Base-by-base conservation (phyloP, 2,113 vertebrate species). In the Miniopterus natalensis region DNA sequence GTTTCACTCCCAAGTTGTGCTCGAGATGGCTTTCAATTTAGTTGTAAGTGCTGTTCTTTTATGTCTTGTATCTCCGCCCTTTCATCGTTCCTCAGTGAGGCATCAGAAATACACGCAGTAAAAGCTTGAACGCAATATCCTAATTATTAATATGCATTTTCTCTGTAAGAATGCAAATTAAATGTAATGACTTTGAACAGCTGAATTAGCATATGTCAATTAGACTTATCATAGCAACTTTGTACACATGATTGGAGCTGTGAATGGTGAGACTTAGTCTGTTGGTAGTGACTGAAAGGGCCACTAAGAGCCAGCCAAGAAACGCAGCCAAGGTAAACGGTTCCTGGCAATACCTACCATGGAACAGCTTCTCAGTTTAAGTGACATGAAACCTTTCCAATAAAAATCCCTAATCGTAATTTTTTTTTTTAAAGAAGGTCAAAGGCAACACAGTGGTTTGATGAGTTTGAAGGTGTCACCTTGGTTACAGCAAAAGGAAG, bases 141-240 rank as follows among this genome's bases (percentile, higher is more conserved):
- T 61, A 84, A 93, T 81, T 81, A 81, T 12, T 83, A 86, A 93
- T 95, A 65, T 66, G 51, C 51, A 79, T 79, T 93, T 95, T 93
- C 75, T 89, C 36, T 51, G 25, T 87, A 51, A 87, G 61, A 81
- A 68, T 71, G 47, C 27, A 93, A 81, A 95, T 93, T 93, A 75
- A 81, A 59, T 45, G 57, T 90, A 90, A 68, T 68, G 92, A 57
- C 1, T 89, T 87, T 66, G 87, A 87, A 65, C 10, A 85, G 36
- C 1, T 71, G 49, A 75, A 83, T 93, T 92, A 93, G 59, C 45
- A 80, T 51, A 51, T 94, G 45, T n/a, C 90, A 93, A 0, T 93
- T 92, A 89, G 75, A 79, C 68, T 68, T 85, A 68, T 79, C 40
- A 89, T 63, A 66, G n/a, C 11, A 92, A 85, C 57, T 96, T 75